A percentile compares a stretch with the other conserved stretches of the same genome.
Conservation (phyloP, 2,113 vertebrate genomes). For the Pachypanchax playfairii region DNA sequence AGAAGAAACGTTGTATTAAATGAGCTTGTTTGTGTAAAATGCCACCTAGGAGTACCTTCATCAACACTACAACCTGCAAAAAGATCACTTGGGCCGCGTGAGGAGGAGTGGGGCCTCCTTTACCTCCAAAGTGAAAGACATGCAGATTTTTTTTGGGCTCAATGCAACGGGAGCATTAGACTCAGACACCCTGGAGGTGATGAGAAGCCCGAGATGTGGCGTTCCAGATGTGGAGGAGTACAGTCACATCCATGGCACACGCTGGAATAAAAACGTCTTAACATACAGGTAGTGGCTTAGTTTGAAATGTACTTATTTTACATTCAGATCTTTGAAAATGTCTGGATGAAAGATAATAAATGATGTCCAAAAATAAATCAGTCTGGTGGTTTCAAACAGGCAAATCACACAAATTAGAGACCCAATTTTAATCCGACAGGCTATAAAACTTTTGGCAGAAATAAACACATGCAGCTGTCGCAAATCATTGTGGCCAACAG, state of each 20-base stretch:
- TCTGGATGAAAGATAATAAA: no score
- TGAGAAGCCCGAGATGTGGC: conserved; percentile 77
- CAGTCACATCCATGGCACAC: conserved; percentile 54
- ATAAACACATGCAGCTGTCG: conserved; percentile 20
- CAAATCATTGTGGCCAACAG: conserved; percentile 25
- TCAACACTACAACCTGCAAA: conserved; percentile 70
- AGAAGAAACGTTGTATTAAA: no score
- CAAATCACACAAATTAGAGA: conserved; percentile 9
- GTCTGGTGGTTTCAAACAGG: neutral
- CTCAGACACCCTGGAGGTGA: conserved; percentile 69
- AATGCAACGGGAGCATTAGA: conserved; percentile 74
- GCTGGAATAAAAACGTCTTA: conserved; percentile 77
- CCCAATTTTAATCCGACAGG: conserved; percentile 10
- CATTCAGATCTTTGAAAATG: no score
- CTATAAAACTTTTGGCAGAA: conserved; percentile 33
- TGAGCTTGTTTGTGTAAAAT: neutral
- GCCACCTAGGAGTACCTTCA: conserved; percentile 76
- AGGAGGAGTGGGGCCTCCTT: conserved; percentile 69
- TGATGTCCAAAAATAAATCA: neutral
- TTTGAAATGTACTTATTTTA: no score
- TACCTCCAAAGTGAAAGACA: conserved; percentile 76
- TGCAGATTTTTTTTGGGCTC: conserved; percentile 81
- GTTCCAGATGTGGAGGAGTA: conserved; percentile 79
- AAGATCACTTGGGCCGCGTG: conserved; percentile 49
- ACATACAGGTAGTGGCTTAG: conserved; percentile 77